Conservation (phyloP, 2,113 vertebrate genomes). For the Indicator maculatus region DNA sequence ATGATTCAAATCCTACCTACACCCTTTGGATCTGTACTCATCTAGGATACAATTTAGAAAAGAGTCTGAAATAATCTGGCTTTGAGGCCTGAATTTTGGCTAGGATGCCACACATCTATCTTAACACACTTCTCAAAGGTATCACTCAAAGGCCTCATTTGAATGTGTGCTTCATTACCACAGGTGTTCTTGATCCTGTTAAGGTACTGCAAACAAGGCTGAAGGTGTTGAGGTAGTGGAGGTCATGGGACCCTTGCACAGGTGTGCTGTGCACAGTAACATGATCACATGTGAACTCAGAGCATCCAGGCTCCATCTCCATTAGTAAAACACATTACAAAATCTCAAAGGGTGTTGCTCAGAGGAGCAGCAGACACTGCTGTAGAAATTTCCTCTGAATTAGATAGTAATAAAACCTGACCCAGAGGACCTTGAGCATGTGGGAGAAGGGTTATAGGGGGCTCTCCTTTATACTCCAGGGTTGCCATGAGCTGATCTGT, state of each 20-base stretch:
- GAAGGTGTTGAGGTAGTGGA: not conserved
- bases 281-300: not conserved
- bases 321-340: not conserved
- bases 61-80: not conserved
- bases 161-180: not conserved
- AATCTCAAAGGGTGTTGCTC: not conserved
- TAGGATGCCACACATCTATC: not conserved
- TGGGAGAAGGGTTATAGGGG: not conserved
- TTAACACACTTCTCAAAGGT: not conserved
- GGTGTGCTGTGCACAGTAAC: not conserved
- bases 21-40: not conserved
- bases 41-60: not conserved
- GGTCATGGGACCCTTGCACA: not conserved
- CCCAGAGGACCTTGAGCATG: not conserved
- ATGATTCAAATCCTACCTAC: rapidly evolving
- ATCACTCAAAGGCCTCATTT: not conserved
- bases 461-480: not conserved
- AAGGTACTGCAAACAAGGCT: not conserved
- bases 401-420: not conserved
- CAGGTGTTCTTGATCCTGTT: not conserved
- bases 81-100: not conserved
- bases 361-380: not conserved
- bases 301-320: not conserved
- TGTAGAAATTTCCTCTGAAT: not conserved
- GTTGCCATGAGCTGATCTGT: not conserved